Evolutionary conservation across 1,140 invertebrate genomes (phyloP), one percentile per base, ranked within the genome.

Genomic region (Pseudachorutes palmiensis): DNA sequence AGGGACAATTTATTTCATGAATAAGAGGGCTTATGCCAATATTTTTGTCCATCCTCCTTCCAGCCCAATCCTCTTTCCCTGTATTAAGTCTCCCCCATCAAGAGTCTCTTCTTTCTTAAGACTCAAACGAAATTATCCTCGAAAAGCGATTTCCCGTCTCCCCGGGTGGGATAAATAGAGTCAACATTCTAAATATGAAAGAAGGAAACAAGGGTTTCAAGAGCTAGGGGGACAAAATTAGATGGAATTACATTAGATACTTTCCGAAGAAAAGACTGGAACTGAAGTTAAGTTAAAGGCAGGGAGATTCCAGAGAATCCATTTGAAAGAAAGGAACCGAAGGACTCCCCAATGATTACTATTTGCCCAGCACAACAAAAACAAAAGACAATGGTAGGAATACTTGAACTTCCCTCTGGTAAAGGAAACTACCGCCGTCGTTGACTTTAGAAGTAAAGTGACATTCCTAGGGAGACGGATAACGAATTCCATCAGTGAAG

Each of bases 81-180:
- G 9, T 45, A 45, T 45, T 45, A 45, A 45, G 9, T 45, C 51
- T 14, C 24, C 51, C 51, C 51, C 51, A 14, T 55, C 51, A n/a
- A n/a, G n/a, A n/a, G n/a, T 22, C 36, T 55, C 24, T 24, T 55
- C 24, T 55, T 24, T 26, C 51, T 55, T 55, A 55, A 55, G 51
- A 55, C 24, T 5, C 51, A 55, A 55, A 55, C 12, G 12, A 55
- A 55, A 55, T 55, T 55, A 55, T 55, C 51, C 24, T 55, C 24
- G 12, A 55, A 55, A 55, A 55, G 51, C 24, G 51, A 55, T 55
- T 55, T 55, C 51, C 51, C 51, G 24, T 55, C 51, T 41, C 51
- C 14, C 14, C 51, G 51, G 51, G 51, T 55, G 51, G 51, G 51
- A 55, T 55, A 55, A 55, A 55, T 41, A 41, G 36, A 41, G 36